These are phyloP conservation scores for Cephalotes varians DNA, from an alignment of 2,888 invertebrate species.

Conservation along the genomic window DNA sequence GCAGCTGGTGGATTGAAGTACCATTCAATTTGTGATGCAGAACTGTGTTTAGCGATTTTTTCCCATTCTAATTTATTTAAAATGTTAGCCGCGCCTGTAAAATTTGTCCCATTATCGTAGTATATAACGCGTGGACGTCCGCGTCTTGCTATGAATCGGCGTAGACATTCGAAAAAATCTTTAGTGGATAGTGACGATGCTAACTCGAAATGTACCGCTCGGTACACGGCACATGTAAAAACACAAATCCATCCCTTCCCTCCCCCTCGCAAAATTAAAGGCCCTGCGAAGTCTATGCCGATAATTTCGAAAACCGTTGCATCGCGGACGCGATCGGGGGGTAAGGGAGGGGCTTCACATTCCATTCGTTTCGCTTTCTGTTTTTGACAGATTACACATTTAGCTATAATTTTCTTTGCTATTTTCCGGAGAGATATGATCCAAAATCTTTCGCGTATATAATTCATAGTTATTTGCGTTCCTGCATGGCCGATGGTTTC, in stretches of 20 bases:
- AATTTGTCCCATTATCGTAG: slow-evolving; percentile 83
- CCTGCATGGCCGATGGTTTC: slow-evolving; percentile 17
- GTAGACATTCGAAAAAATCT: slow-evolving; percentile 75
- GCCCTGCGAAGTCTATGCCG: neutral
- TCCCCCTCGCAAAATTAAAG: neutral
- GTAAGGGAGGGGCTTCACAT: neutral
- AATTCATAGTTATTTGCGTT: neutral
- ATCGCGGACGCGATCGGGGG: neutral
- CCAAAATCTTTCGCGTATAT: slow-evolving; percentile 45
- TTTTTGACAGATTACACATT: slow-evolving; percentile 25
- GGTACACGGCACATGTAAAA: slow-evolving; percentile 81
- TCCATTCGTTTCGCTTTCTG: neutral
- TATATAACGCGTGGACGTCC: slow-evolving; percentile 77
- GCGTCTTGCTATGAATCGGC: slow-evolving; percentile 79
- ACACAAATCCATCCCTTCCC: slow-evolving; percentile 74
- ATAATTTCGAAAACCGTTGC: neutral
- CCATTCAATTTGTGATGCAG: slow-evolving; percentile 68
- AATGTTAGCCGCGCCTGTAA: slow-evolving; percentile 75
- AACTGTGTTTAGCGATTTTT: slow-evolving; percentile 57
- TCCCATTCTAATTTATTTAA: slow-evolving; percentile 70
- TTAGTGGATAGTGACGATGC: slow-evolving; percentile 70
- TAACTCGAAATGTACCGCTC: slow-evolving; percentile 81
- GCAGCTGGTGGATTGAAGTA: slow-evolving; percentile 60
- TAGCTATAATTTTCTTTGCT: neutral
- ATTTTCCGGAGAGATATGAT: slow-evolving; percentile 11